Evolutionary conservation across 2,888 invertebrate species (phyloP), one percentile per base, ranked within the genome.

Genomic region (Agrochola lychnidis): DNA sequence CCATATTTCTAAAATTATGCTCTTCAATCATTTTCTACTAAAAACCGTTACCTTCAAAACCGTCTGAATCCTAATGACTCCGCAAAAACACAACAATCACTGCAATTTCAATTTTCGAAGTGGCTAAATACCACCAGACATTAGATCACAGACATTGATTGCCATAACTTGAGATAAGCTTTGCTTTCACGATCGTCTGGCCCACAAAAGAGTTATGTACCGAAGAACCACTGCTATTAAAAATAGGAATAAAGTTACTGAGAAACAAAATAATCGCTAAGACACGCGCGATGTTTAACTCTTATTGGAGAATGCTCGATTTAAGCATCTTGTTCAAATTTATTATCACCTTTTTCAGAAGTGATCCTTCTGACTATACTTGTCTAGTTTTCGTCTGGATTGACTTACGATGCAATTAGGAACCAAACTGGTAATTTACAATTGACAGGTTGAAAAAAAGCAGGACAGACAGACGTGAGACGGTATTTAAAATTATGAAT

Each of bases 111-210:
- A 85, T 85, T 86, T 86, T 90, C 69, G 62, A 87, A 90, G 88
- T 90, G 90, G 86, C 85, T 90, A 88, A 90, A 90, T 89, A 90
- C 88, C 85, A 89, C 86, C 88, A 86, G 89, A 88, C 82, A 76
- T 90, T 86, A 92, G 91, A 92, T 92, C 88, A 81, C 76, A 91
- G 91, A 92, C 91, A 84, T 84, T 90, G 92, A 93, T 92, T 91
- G 89, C 88, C 83, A 91, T 90, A 90, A 90, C 89, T 89, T 82
- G 83, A 91, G 90, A 91, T 90, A 87, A 80, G 89, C 91, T 89
- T 91, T 81, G 89, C 92, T 93, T 92, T 93, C 93, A 90, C 90
- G 87, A 87, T 70, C 80, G 88, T 86, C 89, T 88, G 78, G 66
- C 14, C 56, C 48, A 84, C 51, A 3, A 45, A 30, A 42, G 12